Evolutionary conservation across 2,888 invertebrate species (phyloP), one percentile per base, ranked within the genome.

Genomic region (Scrobipalpa atriplicella): DNA sequence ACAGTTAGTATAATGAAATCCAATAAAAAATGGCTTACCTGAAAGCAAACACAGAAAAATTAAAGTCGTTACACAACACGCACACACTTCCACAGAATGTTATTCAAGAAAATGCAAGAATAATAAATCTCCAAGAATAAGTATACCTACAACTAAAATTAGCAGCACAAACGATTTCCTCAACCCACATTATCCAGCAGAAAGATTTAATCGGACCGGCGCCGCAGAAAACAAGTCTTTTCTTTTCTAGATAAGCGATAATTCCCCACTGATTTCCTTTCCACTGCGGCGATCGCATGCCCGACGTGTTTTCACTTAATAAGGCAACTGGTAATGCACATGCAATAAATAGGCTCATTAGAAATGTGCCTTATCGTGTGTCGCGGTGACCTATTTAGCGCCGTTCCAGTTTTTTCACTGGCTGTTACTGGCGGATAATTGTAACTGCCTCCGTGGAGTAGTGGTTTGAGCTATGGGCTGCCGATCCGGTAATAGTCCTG

Each of bases 191-290:
- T 51, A 51, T 63, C 52, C 38, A 41, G 54, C 41, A 38, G 63
- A 63, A 63, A 63, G 65, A 69, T 64, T 64, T 67, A 67, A 66
- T 65, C 63, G 38, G 9, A 2, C 19, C 62, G 47, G 16, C 62
- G 43, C 62, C 62, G 41, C 18, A 43, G 62, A 62, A 52, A 63
- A 63, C 63, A 52, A 52, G 63, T 29, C 63, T 63, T 58, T 70
- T 70, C 69, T 68, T 70, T 71, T 72, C 69, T 62, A 66, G 66
- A 64, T 65, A 66, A 62, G 60, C 62, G 60, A 70, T 72, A 71
- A 71, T 70, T 70, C 75, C 62, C 75, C 73, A 74, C 67, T 72
- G 80, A 78, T 83, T 81, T 82, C 82, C 78, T 83, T 81, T 83
- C 82, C 78, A 78, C 68, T 68, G 66, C 63, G 60, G 43, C 62